phyloP scores from a whole-genome alignment of 2,113 vertebrate genomes.

The Callospermophilus lateralis region DNA sequence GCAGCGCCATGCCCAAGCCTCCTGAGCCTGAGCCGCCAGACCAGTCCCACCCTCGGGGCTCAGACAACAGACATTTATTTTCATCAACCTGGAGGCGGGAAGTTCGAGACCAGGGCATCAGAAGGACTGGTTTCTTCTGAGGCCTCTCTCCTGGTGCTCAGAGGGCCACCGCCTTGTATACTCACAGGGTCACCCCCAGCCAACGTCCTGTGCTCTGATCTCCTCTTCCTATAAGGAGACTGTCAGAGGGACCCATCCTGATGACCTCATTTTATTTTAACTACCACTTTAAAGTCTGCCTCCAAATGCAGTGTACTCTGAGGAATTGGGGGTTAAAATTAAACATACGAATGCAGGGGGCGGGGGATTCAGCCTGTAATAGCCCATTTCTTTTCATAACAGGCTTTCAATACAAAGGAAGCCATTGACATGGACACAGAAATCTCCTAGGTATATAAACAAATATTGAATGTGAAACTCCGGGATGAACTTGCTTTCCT shows the following conservation, averaged over 20 bases:
- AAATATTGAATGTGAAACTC: neutral
- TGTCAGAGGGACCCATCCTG: neutral
- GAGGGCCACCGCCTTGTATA: neutral
- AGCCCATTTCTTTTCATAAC: neutral
- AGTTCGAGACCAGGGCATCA: too few species aligned
- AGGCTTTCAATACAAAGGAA: neutral
- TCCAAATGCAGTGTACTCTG: neutral
- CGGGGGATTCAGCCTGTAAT: too few species aligned
- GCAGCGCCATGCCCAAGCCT: fast-evolving
- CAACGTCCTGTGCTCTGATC: fast-evolving
- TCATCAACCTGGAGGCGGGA: neutral
- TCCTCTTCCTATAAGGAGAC: neutral
- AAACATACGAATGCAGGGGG: neutral
- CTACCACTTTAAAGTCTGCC: neutral
- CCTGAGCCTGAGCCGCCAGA: neutral
- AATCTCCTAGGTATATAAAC: neutral
- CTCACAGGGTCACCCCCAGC: fast-evolving
- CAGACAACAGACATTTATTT: fast-evolving
- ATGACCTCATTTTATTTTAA: neutral
- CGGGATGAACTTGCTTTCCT: neutral
- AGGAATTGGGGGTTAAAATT: fast-evolving
- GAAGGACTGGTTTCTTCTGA: fast-evolving
- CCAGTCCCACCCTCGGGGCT: neutral
- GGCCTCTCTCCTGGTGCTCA: neutral
- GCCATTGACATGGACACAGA: too few species aligned